These are phyloP conservation scores for Acronicta aceris DNA, from an alignment of 2,888 invertebrate species.

Conservation along the genomic window DNA sequence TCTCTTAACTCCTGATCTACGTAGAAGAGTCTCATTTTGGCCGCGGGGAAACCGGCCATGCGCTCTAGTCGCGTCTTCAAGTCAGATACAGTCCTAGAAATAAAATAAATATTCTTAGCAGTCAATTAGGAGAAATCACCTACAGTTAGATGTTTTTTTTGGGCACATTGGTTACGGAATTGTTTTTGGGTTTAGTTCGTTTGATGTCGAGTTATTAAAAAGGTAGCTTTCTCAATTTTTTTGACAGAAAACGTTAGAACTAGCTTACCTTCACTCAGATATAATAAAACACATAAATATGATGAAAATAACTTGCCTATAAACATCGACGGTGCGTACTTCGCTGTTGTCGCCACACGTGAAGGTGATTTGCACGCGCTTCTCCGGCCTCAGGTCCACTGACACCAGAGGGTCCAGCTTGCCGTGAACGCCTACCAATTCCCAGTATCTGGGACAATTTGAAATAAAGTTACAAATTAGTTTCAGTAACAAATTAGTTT, in stretches of 20 bases:
- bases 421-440: constrained; percentile 95
- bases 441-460: constrained; percentile 91
- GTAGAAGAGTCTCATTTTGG: constrained; percentile 96
- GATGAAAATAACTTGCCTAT: constrained; percentile 84
- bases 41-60: constrained; percentile 94
- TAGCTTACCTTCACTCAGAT: not conserved
- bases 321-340: constrained; percentile 93
- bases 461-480: not conserved
- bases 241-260: not conserved
- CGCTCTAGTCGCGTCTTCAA: constrained; percentile 94
- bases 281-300: not conserved
- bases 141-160: too few relatives aligned
- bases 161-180: too few relatives aligned
- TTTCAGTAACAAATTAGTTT: too few relatives aligned
- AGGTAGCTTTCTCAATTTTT: not conserved
- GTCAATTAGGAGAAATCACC: not conserved
- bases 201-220: too few relatives aligned
- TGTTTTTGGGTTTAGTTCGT: too few relatives aligned
- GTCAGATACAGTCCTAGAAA: constrained; percentile 93
- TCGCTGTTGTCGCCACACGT: constrained; percentile 94
- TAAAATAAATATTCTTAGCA: not conserved
- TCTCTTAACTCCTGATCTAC: constrained; percentile 94
- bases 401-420: constrained; percentile 96
- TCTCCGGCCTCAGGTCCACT: constrained; percentile 95
- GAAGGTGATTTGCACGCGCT: constrained; percentile 95